A percentile compares a stretch with the other conserved stretches of the same genome.
Conservation (phyloP, 1,140 invertebrate genomes). For the Pteromalus puparum region DNA sequence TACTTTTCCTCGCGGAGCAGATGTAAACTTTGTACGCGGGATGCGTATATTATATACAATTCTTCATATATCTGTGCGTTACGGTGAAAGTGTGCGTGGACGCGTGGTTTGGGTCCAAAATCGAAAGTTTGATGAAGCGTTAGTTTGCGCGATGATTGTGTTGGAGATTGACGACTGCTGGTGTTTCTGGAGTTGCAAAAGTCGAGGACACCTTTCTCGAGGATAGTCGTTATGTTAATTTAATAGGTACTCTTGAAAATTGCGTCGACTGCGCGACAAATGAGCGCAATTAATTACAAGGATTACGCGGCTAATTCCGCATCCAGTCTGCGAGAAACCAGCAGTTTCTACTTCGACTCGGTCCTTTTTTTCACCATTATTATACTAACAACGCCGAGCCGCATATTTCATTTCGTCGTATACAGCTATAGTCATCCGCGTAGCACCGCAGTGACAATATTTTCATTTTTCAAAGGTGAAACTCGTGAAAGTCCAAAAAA, state of each 20-base stretch:
- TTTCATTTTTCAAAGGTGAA: slow-evolving; percentile 1
- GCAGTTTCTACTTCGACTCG: too few relatives aligned
- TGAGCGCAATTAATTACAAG: neutral
- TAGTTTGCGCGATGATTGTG: neutral
- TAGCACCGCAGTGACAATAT: neutral
- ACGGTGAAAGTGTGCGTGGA: too few relatives aligned
- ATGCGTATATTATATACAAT: neutral
- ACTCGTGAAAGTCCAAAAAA: neutral
- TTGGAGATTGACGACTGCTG: too few relatives aligned
- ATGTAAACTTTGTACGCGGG: neutral
- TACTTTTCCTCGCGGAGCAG: slow-evolving; percentile 20
- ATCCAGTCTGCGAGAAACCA: too few relatives aligned
- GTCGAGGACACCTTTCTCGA: too few relatives aligned
- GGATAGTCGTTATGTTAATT: neutral
- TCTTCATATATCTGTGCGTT: too few relatives aligned
- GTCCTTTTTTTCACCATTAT: neutral
- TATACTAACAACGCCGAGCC: neutral
- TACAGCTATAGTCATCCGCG: neutral
- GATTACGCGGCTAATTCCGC: neutral
- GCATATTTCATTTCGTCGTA: neutral
- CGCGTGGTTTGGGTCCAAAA: neutral
- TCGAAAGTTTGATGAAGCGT: neutral
- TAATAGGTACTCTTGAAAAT: too few relatives aligned
- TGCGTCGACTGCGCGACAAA: too few relatives aligned
- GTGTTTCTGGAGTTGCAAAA: neutral